Base-by-base conservation (phyloP, 2,113 vertebrate genomes). In the Triplophysa rosa region DNA sequence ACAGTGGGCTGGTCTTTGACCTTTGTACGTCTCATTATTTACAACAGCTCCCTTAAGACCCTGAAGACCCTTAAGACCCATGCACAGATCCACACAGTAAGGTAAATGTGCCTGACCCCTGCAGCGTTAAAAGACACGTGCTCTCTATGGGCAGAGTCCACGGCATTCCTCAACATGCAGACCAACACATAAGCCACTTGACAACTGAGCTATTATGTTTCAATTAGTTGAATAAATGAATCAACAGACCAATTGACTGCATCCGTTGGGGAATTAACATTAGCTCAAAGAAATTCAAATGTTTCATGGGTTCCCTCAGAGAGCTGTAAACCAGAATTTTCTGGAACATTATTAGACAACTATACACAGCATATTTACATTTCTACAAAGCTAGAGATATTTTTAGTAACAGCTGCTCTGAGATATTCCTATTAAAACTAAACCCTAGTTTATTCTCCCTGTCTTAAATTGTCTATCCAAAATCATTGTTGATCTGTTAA, bases 141-240 rank as follows among this genome's bases (percentile, higher is more conserved):
- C 42, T 64, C 59, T n/a, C 40, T 33, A 8, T 23, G 19, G 33
- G 29, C n/a, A 73, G 10, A 12, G 33, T 40, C 33, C 40, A 64
- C 40, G 29, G 11, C 17, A 6, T 65, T 49, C 7, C 24, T 65
- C 8, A 58, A 58, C 8, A 58, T n/a, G n/a, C 19, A 58, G 19
- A 47, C 42, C 42, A 47, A 74, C 0, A 13, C 29, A 72, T 37
- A 61, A 73, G 21, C 62, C 45, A 65, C 26, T 26, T 65, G 47
- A 77, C 12, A 23, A 29, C 23, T 75, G 59, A 63, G 23, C 26
- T 4, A 76, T 76, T 65, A 14, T 52, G 73, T 65, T 76, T 76
- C 62, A 49, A 52, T 77, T 77, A 77, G 74, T 37, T 64, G 61
- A 76, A 76, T 33, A 24, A 76, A 21, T 76, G 61, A 76, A 65